Conservation (phyloP, 1,140 invertebrate genomes). For the Plutomurus gul region DNA sequence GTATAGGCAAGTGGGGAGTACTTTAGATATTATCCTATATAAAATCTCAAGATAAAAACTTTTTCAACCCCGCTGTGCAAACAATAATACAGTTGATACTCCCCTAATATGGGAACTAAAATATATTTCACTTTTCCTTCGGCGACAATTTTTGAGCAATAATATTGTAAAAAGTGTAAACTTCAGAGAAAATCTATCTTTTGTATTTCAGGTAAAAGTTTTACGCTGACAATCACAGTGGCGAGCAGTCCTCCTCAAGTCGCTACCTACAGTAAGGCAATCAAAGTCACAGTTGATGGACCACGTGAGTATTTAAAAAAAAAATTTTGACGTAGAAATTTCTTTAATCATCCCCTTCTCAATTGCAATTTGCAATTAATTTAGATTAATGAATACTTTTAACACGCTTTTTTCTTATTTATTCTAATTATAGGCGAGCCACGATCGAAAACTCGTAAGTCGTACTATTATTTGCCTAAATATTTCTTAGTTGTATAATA, state of each 20-base stretch:
- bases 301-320: no score
- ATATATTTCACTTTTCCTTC: background rate
- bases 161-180: no score
- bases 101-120: background rate
- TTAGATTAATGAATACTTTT: no score
- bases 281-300: constrained; percentile 86
- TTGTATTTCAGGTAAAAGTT: constrained; percentile 85
- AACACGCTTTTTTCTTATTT: no score
- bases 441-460: constrained; percentile 67
- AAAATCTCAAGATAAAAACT: background rate
- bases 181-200: no score
- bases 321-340: no score
- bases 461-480: background rate
- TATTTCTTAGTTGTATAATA: background rate
- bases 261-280: constrained; percentile 92
- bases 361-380: no score
- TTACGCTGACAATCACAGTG: constrained; percentile 93
- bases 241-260: constrained; percentile 90
- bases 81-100: background rate
- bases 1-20: constrained; percentile 57
- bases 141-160: no score
- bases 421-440: no score
- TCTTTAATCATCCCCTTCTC: no score
- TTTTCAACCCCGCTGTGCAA: no score
- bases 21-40: background rate